Percentiles rank a stretch among this genome's conserved stretches.
Conservation (phyloP, 2,888 invertebrate species). For the Agrotis clavis region DNA sequence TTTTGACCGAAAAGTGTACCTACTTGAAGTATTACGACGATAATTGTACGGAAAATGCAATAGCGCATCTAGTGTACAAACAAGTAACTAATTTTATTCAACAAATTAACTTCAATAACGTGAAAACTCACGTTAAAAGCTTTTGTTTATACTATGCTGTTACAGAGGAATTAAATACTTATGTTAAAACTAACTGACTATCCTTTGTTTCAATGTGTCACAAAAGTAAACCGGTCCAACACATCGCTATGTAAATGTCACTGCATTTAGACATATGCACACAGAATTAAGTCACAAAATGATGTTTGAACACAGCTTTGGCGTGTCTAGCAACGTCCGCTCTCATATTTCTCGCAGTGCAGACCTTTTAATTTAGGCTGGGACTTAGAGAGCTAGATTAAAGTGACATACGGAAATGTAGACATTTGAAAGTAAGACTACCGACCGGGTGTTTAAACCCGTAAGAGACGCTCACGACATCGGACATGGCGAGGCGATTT, state of each 20-base stretch:
- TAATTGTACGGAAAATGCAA: too few species aligned
- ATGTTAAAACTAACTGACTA: neutral
- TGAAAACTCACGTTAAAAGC: too few species aligned
- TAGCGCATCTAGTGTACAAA: too few species aligned
- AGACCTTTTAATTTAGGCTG: conserved; percentile 40
- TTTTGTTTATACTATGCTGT: too few species aligned
- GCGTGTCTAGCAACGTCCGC: conserved; percentile 26
- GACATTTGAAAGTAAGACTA: neutral
- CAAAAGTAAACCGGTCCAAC: conserved; percentile 30
- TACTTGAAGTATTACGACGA: too few species aligned
- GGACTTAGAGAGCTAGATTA: conserved; percentile 19
- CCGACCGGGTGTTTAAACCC: too few species aligned
- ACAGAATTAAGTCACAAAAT: conserved; percentile 62
- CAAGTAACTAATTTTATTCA: too few species aligned
- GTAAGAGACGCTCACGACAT: too few species aligned
- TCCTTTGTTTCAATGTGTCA: conserved; percentile 35
- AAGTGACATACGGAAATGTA: conserved; percentile 7
- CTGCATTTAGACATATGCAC: conserved; percentile 55
- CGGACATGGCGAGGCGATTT: too few species aligned
- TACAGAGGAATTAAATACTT: neutral
- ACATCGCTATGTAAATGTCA: conserved; percentile 46
- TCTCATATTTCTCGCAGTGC: conserved; percentile 29
- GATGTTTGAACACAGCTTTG: conserved; percentile 68
- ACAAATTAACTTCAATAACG: too few species aligned
- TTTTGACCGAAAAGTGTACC: too few species aligned